These are phyloP conservation scores for Cliona cf. orientalis DNA, from an alignment of 37 sponge, comb jelly and placozoan species.

Conservation along the genomic window DNA sequence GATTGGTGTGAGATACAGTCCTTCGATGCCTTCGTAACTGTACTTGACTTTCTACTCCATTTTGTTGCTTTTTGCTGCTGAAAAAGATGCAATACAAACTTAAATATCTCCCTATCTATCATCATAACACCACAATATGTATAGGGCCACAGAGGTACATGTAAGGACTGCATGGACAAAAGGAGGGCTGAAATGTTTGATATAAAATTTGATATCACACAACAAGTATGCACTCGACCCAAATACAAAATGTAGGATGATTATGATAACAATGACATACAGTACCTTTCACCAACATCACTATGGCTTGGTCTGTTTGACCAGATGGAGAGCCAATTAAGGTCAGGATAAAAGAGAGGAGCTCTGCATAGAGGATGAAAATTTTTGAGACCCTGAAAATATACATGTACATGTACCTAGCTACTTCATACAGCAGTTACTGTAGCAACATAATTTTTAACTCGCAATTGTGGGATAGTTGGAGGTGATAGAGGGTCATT, in stretches of 20 bases:
- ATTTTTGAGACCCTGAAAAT: not conserved
- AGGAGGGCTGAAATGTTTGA: no score
- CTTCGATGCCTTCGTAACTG: not conserved
- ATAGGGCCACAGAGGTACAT: no score
- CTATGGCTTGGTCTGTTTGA: slow-evolving; percentile 26
- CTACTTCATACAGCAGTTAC: not conserved
- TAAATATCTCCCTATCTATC: no score
- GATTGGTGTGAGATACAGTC: slow-evolving; percentile 7
- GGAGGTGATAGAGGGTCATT: no score
- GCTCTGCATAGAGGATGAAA: not conserved
- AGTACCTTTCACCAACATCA: slow-evolving; percentile 24
- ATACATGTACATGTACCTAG: not conserved
- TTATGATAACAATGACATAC: not conserved
- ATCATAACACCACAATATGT: no score
- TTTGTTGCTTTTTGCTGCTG: not conserved
- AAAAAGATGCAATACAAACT: no score
- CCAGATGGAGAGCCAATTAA: slow-evolving; percentile 65
- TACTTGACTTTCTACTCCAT: slow-evolving; percentile 12
- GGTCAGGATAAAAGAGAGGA: slow-evolving; percentile 23
- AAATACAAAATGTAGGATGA: not conserved
- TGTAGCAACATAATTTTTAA: not conserved
- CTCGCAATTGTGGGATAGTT: no score
- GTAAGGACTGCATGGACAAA: no score
- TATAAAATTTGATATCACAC: no score
- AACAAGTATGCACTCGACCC: not conserved